Percentiles rank a stretch among this genome's conserved stretches.
Evolutionary conservation across 2,888 invertebrate species (phyloP).

Genomic region (Dichetophora obliterata): DNA sequence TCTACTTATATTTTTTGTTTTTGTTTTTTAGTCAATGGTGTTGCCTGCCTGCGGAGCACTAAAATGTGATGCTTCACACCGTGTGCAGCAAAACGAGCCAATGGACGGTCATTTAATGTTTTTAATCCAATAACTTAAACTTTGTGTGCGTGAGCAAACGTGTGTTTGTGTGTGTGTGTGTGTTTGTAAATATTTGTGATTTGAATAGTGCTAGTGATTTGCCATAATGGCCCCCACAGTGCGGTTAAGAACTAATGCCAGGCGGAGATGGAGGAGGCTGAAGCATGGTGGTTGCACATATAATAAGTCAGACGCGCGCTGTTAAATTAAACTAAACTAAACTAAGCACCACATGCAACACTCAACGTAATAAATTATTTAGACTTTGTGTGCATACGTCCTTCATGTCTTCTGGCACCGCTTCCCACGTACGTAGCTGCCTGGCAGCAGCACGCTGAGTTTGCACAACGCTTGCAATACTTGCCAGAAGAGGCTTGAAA

Average conservation of each 20-base stretch:
- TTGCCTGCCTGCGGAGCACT: neutral
- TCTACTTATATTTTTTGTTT: neutral
- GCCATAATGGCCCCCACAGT: slow-evolving; percentile 8
- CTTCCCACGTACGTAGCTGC: neutral
- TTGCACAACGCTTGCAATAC: neutral
- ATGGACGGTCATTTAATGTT: slow-evolving; percentile 22
- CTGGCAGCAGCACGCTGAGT: neutral
- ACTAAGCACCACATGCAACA: slow-evolving; percentile 41
- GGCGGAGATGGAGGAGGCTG: neutral
- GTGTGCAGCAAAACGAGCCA: slow-evolving; percentile 14
- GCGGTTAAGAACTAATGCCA: neutral
- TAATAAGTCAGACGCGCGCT: slow-evolving; percentile 41
- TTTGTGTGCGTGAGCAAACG: slow-evolving; percentile 24
- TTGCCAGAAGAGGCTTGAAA: neutral
- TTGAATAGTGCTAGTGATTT: neutral
- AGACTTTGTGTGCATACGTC: slow-evolving; percentile 14
- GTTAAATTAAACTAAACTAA: slow-evolving; percentile 46
- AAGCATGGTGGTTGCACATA: slow-evolving; percentile 14
- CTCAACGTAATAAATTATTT: slow-evolving; percentile 32
- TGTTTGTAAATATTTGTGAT: slow-evolving; percentile 1
- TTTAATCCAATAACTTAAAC: slow-evolving; percentile 26
- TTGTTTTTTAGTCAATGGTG: neutral
- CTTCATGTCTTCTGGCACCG: neutral
- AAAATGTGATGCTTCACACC: neutral
- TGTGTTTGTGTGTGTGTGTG: slow-evolving; percentile 18